Percentiles rank a stretch among this genome's conserved stretches.
Conservation (phyloP, 2,888 invertebrate species). For the Rutpela maculata region DNA sequence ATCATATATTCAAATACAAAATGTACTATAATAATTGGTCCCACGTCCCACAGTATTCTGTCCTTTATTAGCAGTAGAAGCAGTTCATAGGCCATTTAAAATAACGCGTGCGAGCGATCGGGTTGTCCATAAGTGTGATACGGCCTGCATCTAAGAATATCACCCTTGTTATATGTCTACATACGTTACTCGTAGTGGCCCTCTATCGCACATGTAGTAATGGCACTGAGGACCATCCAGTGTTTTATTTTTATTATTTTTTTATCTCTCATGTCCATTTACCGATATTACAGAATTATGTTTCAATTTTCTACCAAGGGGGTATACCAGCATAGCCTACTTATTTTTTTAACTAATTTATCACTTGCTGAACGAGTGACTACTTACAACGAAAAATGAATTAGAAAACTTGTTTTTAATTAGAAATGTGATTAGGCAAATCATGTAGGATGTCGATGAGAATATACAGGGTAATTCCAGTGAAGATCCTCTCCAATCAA, state of each 20-base stretch:
- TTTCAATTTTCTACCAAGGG: slow-evolving; percentile 65
- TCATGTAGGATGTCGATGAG: no score
- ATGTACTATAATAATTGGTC: no score
- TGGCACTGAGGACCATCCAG: slow-evolving; percentile 67
- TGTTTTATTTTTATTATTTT: slow-evolving; percentile 71
- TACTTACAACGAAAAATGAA: neutral
- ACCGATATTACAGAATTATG: slow-evolving; percentile 66
- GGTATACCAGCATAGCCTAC: slow-evolving; percentile 13
- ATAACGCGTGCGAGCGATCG: neutral
- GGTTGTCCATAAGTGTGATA: slow-evolving; percentile 30
- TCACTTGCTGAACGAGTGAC: neutral
- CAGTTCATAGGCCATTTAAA: no score
- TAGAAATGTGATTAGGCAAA: no score
- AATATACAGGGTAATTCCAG: no score
- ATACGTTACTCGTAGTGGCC: slow-evolving; percentile 57
- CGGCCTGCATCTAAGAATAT: slow-evolving; percentile 52
- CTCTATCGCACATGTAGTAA: slow-evolving; percentile 69
- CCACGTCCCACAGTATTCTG: no score
- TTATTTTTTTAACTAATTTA: slow-evolving; percentile 29
- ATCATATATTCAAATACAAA: no score
- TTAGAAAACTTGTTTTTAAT: neutral
- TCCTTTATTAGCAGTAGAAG: no score
- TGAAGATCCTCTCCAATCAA: no score
- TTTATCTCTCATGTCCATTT: slow-evolving; percentile 66
- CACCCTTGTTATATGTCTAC: slow-evolving; percentile 66